Conservation (phyloP, 2,888 invertebrate species). For the Ectemnius cavifrons region DNA sequence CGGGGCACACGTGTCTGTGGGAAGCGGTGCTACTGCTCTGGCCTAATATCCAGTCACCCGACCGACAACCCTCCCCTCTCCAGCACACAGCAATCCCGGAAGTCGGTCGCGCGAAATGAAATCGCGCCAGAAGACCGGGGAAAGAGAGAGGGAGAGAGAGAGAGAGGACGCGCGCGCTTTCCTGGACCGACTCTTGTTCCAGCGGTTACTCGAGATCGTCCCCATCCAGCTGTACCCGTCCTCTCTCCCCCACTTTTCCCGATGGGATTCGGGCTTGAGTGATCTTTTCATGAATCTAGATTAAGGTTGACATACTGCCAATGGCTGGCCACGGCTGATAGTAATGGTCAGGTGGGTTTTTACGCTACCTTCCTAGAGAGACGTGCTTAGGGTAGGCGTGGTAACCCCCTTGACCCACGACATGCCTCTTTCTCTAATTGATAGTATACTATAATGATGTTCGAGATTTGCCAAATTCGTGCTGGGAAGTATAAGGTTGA, state of each 20-base stretch:
- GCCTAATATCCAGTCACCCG: slow-evolving; percentile 48
- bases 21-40: slow-evolving; percentile 39
- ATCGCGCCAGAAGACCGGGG: slow-evolving; percentile 21
- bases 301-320: slow-evolving; percentile 1
- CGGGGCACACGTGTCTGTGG: not conserved
- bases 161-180: not conserved
- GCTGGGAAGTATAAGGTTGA: no score
- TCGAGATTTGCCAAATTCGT: no score
- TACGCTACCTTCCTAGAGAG: no score
- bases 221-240: not conserved
- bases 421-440: no score
- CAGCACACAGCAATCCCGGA: slow-evolving; percentile 39
- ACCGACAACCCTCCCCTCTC: slow-evolving; percentile 30
- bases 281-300: slow-evolving; percentile 6
- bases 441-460: no score
- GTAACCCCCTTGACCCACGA: no score
- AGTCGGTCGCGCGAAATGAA: slow-evolving; percentile 47
- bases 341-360: no score
- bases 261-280: not conserved
- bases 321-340: no score
- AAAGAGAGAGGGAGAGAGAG: not conserved
- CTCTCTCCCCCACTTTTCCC: not conserved
- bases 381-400: no score
- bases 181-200: not conserved
- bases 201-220: not conserved